These are phyloP conservation scores for Chaetoderma sp. DNA, from an alignment of 2,888 invertebrate species.

Conservation along the genomic window DNA sequence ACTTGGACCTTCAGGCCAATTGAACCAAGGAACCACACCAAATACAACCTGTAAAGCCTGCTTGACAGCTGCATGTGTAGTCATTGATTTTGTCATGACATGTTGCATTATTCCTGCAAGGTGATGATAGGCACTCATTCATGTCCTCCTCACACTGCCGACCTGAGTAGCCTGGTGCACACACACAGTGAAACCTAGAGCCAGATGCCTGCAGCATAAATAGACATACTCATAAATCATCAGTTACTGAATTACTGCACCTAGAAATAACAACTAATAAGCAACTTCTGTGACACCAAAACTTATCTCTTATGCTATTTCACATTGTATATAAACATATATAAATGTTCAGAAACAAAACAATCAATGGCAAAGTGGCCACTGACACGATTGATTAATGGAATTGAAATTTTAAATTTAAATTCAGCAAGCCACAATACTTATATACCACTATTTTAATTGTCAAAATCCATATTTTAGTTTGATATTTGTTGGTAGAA, in stretches of 20 bases:
- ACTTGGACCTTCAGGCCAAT: neutral
- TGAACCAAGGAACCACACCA: neutral
- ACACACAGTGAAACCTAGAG: slow-evolving; percentile 27
- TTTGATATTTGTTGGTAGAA: too few relatives aligned
- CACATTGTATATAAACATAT: neutral
- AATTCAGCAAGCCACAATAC: too few relatives aligned
- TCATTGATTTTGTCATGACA: slow-evolving; percentile 39
- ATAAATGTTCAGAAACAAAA: too few relatives aligned
- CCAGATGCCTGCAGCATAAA: slow-evolving; percentile 5
- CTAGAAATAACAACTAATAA: too few relatives aligned
- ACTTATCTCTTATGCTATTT: neutral
- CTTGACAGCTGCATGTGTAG: slow-evolving; percentile 54
- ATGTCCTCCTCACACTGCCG: slow-evolving; percentile 41
- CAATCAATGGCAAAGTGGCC: too few relatives aligned
- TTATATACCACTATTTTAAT: too few relatives aligned
- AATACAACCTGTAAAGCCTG: slow-evolving; percentile 48
- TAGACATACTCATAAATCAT: too few relatives aligned
- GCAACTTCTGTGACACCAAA: too few relatives aligned
- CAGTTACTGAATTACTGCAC: too few relatives aligned
- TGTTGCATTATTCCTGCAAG: slow-evolving; percentile 47
- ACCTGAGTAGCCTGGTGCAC: slow-evolving; percentile 39
- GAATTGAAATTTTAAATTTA: too few relatives aligned
- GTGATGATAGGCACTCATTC: slow-evolving; percentile 45
- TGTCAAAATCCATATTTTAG: too few relatives aligned
- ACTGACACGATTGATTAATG: too few relatives aligned